Evolutionary conservation across 2,113 vertebrate species (phyloP).

Genomic region (Noctilio leporinus): DNA sequence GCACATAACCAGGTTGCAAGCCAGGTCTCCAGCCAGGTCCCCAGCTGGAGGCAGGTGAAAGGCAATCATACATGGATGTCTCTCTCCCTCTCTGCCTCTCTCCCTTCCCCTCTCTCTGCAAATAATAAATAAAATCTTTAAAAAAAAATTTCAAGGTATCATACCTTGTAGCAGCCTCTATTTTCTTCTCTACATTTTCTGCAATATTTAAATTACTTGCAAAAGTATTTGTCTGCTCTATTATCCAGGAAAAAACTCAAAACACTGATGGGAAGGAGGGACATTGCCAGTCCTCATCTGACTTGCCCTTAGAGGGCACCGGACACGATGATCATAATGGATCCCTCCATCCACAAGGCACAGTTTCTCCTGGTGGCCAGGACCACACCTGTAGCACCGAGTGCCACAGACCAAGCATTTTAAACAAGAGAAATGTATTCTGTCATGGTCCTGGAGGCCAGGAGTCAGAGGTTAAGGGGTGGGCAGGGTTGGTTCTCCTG

Average conservation of each 20-base stretch:
- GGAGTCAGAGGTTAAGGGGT: not conserved
- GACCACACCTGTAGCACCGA: too few relatives aligned
- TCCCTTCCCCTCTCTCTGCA: too few relatives aligned
- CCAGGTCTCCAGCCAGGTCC: too few relatives aligned
- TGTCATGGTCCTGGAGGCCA: not conserved
- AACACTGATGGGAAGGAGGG: not conserved
- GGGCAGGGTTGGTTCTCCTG: not conserved
- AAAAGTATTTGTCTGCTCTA: not conserved
- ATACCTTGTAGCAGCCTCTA: not conserved
- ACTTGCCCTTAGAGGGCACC: rapidly evolving
- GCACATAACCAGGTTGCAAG: too few relatives aligned
- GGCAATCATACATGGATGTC: too few relatives aligned
- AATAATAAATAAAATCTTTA: too few relatives aligned
- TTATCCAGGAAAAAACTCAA: not conserved
- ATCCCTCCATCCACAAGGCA: rapidly evolving
- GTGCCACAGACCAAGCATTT: rapidly evolving
- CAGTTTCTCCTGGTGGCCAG: rapidly evolving
- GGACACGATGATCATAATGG: rapidly evolving
- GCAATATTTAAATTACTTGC: not conserved
- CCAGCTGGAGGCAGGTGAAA: too few relatives aligned
- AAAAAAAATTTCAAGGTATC: not conserved
- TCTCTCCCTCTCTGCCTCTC: too few relatives aligned
- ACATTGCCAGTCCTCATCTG: rapidly evolving
- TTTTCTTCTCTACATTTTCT: not conserved
- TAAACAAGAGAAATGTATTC: not conserved